Base-by-base conservation (phyloP, 2,888 invertebrate genomes). In the Hanleya hanleyi region DNA sequence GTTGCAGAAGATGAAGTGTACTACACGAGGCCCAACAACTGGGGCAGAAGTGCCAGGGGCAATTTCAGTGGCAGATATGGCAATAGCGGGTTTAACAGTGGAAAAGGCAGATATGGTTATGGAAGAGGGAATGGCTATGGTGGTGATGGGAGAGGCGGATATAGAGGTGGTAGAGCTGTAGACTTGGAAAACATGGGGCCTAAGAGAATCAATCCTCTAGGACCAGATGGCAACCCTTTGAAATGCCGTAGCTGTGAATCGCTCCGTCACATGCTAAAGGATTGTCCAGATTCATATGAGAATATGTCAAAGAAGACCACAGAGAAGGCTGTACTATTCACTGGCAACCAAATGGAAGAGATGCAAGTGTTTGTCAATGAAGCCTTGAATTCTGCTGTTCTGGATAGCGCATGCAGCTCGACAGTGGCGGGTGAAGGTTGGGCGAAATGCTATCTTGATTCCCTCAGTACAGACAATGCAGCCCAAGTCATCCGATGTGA, bases 321-420 rank as follows among this genome's bases (percentile, higher is more conserved):
- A 29, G 50, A 68, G 33, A 50, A 50, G 2, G 68, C 68, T 12
- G 32, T 49, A 29, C 36, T 68, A 29, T 68, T 68, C 33, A 68
- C 68, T 26, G 68, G 68, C 7, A 50, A 68, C 29, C 15, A 18
- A 15, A 57, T 15, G 26, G 15, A 57, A 9, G 57, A 33, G 12
- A 26, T 36, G 32, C 65, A 15, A 9, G 9, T 29, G 22, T 22
- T 77, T 50, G 49, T 70, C 32, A 35, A 68, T 51, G 76, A 79
- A 70, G 67, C 79, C 9, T 37, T 37, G 6, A 73, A 75, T 38
- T 73, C 74, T 38, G 75, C 77, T 41, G 69, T 79, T 36, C 61
- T 79, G 33, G 77, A 77, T 36, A 74, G 70, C 36, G 79, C 75
- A 4, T 75, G 78, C 67, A 75, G 71, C 12, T 38, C 70, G 35